Evolutionary conservation across 2,113 vertebrate species (phyloP), one percentile per base, ranked within the genome.

Genomic region (Helogale parvula): DNA sequence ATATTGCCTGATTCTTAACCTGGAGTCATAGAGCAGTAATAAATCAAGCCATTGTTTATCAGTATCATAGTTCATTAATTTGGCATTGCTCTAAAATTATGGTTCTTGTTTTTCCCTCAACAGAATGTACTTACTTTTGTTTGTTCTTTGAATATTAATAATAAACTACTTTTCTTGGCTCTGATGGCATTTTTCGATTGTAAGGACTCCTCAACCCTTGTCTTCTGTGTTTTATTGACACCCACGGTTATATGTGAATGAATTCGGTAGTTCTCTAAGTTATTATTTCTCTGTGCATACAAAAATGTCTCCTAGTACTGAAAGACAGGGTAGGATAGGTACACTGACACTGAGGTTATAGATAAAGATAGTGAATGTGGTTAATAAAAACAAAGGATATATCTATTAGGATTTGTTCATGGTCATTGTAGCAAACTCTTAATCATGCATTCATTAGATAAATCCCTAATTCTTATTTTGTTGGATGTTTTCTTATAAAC

Each of bases 121-220:
- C 6, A 90, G 17, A 54, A 71, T 84, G 25, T 86, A 15, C 47
- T 72, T 96, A 29, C n/a, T 52, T 87, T 69, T 74, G 52, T 83
- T 94, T 82, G 38, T 71, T 94, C 17, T 93, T 94, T 82, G 47
- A 82, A 74, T 65, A 23, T 86, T 97, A 87, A 93, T 90, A 88
- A 68, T 82, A 94, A 88, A 66, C 8, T 77, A 6, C 4, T 72
- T 91, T 95, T 57, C 33, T 33, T 91, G 41, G 29, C 60, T 88
- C 23, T 83, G 52, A 85, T 68, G 63, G 33, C 83, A 68, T 84
- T 93, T 95, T 88, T 90, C 77, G 92, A 17, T 86, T 79, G 27
- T 82, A 63, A 91, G 63, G 54, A 87, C 31, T 9, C 11, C 5
- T 87, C 35, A 83, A 29, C 35, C 63, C 63, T 76, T 86, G 45